phyloP scores from a whole-genome alignment of 2,888 invertebrate genomes.

The Conistra vaccinii region DNA sequence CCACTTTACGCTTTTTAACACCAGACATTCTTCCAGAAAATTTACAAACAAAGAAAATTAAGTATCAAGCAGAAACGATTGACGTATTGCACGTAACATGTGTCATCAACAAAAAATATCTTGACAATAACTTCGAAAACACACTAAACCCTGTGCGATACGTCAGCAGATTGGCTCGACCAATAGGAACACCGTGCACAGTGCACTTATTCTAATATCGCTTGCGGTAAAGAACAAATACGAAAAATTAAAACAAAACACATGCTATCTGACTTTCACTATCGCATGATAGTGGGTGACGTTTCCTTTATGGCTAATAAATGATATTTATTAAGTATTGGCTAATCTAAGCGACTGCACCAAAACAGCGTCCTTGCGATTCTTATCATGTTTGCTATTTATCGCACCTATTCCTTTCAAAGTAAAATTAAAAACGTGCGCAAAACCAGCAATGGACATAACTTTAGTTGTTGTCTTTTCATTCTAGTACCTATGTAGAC shows the following conservation, averaged over 20 bases:
- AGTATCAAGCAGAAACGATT: not conserved
- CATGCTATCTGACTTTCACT: not conserved
- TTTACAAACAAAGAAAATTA: not conserved
- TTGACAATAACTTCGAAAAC: not conserved
- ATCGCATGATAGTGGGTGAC: not conserved
- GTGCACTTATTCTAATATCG: not conserved
- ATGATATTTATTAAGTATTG: not conserved
- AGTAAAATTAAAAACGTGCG: not conserved
- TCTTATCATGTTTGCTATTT: not conserved
- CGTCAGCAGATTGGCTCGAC: not conserved
- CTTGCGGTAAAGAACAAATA: not conserved
- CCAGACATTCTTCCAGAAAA: not conserved
- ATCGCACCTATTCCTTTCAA: not conserved
- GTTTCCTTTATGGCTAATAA: not conserved
- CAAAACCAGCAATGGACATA: not conserved
- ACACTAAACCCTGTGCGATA: not conserved
- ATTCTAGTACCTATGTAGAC: not conserved
- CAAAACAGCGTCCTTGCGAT: not conserved
- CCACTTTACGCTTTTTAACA: conserved; percentile 5
- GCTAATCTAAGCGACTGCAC: not conserved
- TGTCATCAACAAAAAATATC: not conserved
- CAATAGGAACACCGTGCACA: not conserved
- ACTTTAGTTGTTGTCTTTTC: not conserved
- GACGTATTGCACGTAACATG: not conserved
- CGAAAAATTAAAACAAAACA: not conserved